These are phyloP conservation scores for Leptinotarsa rubiginosa DNA, from an alignment of 2,888 invertebrate species.

Conservation along the genomic window DNA sequence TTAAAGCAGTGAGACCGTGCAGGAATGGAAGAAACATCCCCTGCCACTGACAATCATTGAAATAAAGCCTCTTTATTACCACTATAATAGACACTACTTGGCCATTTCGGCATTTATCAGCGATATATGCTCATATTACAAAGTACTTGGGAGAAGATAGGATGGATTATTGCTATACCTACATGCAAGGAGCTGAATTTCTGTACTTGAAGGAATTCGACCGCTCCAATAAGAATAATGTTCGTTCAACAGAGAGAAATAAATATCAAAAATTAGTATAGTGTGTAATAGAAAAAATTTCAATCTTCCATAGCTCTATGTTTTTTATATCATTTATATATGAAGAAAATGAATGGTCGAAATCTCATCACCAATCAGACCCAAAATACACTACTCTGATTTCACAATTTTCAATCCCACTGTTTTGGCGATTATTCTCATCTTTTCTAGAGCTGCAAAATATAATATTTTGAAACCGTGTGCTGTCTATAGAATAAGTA, in stretches of 20 bases:
- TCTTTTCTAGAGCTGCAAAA: no score
- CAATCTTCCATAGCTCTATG: no score
- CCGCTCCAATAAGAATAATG: background rate
- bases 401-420: no score
- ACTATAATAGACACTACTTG: conserved; percentile 60
- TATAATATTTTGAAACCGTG: no score
- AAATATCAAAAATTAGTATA: no score
- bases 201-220: conserved; percentile 11
- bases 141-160: conserved; percentile 38
- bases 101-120: conserved; percentile 54
- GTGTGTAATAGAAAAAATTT: background rate
- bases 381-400: no score
- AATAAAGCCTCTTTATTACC: conserved; percentile 63
- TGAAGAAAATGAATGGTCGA: no score
- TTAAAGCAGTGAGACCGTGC: conserved; percentile 53
- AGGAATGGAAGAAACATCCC: conserved; percentile 58
- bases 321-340: no score
- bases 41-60: conserved; percentile 66
- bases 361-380: no score
- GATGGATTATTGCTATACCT: conserved; percentile 34
- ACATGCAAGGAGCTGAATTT: conserved; percentile 18
- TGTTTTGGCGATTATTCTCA: no score
- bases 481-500: no score
- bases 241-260: background rate
- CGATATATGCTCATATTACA: conserved; percentile 46